phyloP scores from a whole-genome alignment of 2,113 vertebrate species.

The Anarhynchus alexandrinus region DNA sequence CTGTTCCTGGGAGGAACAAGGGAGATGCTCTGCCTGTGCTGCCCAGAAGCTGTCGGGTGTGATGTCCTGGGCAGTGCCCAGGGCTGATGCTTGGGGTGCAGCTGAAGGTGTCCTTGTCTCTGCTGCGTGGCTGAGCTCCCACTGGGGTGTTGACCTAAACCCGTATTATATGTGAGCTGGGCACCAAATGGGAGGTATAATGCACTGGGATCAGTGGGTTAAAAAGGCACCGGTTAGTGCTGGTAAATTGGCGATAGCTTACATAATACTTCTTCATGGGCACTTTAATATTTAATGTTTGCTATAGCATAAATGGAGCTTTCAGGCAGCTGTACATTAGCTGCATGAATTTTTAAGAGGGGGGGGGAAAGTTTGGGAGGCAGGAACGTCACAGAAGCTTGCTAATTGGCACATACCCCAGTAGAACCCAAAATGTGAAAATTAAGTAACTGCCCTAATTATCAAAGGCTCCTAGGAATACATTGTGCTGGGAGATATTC shows the following conservation, averaged over 20 bases:
- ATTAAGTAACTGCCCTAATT: conserved; percentile 72
- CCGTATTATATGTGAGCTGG: fast-evolving
- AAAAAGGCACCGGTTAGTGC: neutral
- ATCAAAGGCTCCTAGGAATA: conserved; percentile 62
- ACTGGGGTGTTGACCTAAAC: neutral
- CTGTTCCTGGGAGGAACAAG: neutral
- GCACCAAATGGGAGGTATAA: neutral
- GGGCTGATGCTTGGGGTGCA: neutral
- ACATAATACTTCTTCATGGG: neutral
- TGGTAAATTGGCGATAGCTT: neutral
- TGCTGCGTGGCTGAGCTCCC: neutral
- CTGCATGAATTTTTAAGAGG: conserved; percentile 7
- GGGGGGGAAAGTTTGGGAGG: neutral
- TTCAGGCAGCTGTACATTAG: conserved; percentile 4
- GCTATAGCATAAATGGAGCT: conserved; percentile 22
- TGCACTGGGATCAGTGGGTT: neutral
- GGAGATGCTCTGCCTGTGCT: neutral
- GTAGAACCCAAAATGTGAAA: conserved; percentile 62
- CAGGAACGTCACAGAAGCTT: neutral
- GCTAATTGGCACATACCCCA: conserved; percentile 70
- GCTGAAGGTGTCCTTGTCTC: neutral
- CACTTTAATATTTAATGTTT: conserved; percentile 42
- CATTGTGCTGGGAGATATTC: conserved; percentile 54
- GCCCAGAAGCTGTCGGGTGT: neutral
- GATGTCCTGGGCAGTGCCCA: neutral